A percentile compares a stretch with the other conserved stretches of the same genome.
These are phyloP conservation scores for Caenorhabditis angaria DNA, from an alignment of 2,888 invertebrate species.

Conservation along the genomic window DNA sequence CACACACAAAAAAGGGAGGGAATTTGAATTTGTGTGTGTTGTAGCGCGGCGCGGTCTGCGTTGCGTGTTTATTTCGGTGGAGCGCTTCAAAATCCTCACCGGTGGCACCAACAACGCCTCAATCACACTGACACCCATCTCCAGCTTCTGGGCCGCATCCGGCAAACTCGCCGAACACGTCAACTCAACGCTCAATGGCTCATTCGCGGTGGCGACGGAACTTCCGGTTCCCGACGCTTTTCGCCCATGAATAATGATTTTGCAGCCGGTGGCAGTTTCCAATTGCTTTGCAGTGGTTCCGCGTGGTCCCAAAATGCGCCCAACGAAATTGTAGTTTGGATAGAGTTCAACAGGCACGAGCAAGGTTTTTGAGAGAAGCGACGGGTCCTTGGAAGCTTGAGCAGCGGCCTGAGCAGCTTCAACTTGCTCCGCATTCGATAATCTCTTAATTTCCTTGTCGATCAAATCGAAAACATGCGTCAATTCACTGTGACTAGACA, in stretches of 20 bases:
- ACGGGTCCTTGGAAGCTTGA: background rate
- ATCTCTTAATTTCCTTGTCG: constrained; percentile 32
- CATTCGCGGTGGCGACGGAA: background rate
- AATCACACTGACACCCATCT: constrained; percentile 15
- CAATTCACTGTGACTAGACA: constrained; percentile 23
- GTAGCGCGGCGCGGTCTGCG: no score
- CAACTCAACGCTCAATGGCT: constrained; percentile 26
- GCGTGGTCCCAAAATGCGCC: constrained; percentile 40
- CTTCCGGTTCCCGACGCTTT: background rate
- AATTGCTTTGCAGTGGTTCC: constrained; percentile 41
- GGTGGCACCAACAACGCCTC: constrained; percentile 27
- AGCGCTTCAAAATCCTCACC: constrained; percentile 3
- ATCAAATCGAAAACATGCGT: constrained; percentile 35
- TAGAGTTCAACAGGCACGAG: constrained; percentile 27
- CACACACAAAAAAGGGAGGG: no score
- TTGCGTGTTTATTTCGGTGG: no score
- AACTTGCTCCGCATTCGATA: constrained; percentile 3
- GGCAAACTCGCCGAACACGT: constrained; percentile 22
- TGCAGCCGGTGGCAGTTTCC: constrained; percentile 34
- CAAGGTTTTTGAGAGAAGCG: constrained; percentile 24
- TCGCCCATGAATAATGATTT: constrained; percentile 28
- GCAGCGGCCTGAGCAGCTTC: background rate
- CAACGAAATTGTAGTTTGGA: constrained; percentile 43
- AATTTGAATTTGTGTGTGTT: no score
- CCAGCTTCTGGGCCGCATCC: constrained; percentile 18